Evolutionary conservation across 2,113 vertebrate genomes (phyloP), one percentile per base, ranked within the genome.

Genomic region (Sinocyclocheilus grahami): DNA sequence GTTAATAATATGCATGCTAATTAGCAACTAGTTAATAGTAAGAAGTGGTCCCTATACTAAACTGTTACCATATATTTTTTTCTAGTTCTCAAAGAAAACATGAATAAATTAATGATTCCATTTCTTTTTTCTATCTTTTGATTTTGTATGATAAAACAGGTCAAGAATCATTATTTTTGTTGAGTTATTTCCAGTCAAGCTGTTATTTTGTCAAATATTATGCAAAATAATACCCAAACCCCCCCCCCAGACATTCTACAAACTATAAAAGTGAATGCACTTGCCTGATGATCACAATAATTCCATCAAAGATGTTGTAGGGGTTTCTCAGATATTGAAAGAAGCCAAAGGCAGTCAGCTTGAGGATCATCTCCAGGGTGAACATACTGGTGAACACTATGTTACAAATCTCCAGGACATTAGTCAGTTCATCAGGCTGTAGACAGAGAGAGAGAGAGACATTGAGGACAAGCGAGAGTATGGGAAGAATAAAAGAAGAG

Each of bases 311-410:
- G 91, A 99, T 99, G 94, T 99, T 99, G 86, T 99, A 99, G 4
- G 97, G 97, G 85, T 99, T 99, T 89, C 97, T 95, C 88, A 99
- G 93, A 91, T 99, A 99, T 91, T 96, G 96, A 7, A 99, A 98
- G 89, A 98, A 97, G 83, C 98, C 98, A 27, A 98, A 99, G 24
- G 98, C 98, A 0, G 97, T 95, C 86, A 99, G 95, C 90, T 99
- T 99, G 81, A 99, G 96, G 89, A 99, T 96, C 98, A 99, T 99
- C 94, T 99, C 98, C 93, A 99, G 90, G 20, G 98, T 97, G 76
- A 99, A 99, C 98, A 99, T 99, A 93, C 98, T 99, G 92, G 98
- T 99, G 90, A 99, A 99, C 63, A 99, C 98, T 62, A 99, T 98
- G 4, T 99, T 99, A 91, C 97, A 97, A 94, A 99, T 98, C 93